Percentiles rank a stretch among this genome's conserved stretches.
phyloP scores from a whole-genome alignment of 2,888 invertebrate species.

The Andrena hattorfiana region DNA sequence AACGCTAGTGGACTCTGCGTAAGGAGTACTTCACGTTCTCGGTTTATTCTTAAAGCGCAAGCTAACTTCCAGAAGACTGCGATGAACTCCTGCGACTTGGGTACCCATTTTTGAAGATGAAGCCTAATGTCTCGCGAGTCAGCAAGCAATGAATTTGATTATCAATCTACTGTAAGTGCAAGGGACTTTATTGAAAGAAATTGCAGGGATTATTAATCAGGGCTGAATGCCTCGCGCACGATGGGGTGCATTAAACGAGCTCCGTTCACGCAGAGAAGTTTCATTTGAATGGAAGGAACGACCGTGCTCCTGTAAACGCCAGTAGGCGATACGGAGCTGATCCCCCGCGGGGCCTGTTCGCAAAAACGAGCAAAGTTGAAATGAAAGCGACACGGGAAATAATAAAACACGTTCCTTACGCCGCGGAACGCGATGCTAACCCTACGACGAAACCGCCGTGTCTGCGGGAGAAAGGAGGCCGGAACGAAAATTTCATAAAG shows the following conservation, averaged over 20 bases:
- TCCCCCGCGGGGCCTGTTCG: not conserved
- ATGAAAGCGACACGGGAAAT: constrained; percentile 14
- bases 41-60: too few relatives aligned
- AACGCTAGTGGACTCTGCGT: not conserved
- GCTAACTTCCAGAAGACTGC: too few relatives aligned
- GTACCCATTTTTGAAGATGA: too few relatives aligned
- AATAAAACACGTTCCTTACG: constrained; percentile 26
- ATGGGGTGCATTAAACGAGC: constrained; percentile 14
- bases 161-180: too few relatives aligned
- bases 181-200: not conserved
- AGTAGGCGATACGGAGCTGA: constrained; percentile 20
- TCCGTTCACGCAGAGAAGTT: constrained; percentile 8
- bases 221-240: not conserved
- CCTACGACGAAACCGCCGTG: not conserved
- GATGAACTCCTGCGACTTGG: too few relatives aligned
- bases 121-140: too few relatives aligned
- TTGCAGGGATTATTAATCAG: constrained; percentile 4
- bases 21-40: not conserved
- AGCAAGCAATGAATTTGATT: too few relatives aligned
- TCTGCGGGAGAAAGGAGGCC: not conserved
- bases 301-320: constrained; percentile 5
- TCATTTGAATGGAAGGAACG: constrained; percentile 20
- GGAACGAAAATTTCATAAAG: constrained; percentile 32
- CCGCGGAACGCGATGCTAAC: constrained; percentile 1
- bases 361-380: constrained; percentile 31